Conservation (phyloP, 1,140 invertebrate genomes). For the Drosophila bifasciata region DNA sequence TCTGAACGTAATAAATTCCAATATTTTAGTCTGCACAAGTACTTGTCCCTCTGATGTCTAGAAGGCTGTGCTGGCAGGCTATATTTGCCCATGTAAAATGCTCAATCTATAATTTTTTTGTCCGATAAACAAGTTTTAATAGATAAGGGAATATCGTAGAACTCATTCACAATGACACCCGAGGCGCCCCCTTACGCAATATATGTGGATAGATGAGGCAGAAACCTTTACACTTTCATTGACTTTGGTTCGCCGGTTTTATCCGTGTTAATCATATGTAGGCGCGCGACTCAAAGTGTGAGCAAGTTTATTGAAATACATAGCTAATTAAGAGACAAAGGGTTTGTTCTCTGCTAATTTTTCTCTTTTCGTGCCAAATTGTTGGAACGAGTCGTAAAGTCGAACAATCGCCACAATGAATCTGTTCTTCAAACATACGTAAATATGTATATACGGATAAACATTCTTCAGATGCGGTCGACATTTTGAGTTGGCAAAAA, state of each 20-base stretch:
- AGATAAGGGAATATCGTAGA: no score
- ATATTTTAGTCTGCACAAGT: no score
- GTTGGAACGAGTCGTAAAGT: slow-evolving; percentile 13
- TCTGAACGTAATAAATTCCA: no score
- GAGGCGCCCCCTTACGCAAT: slow-evolving; percentile 25
- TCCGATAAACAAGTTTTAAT: no score
- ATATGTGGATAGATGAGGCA: slow-evolving; percentile 4
- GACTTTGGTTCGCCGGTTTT: slow-evolving; percentile 38
- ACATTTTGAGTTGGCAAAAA: slow-evolving; percentile 35
- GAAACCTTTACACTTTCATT: slow-evolving; percentile 66
- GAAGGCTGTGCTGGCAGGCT: no score
- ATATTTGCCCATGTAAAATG: no score
- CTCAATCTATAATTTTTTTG: no score
- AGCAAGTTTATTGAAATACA: slow-evolving; percentile 32
- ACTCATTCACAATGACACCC: no score
- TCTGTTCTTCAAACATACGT: slow-evolving; percentile 16
- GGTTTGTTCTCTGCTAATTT: slow-evolving; percentile 23
- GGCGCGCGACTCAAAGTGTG: slow-evolving; percentile 44
- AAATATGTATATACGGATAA: slow-evolving; percentile 11
- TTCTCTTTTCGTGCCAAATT: slow-evolving; percentile 13
- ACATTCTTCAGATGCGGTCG: slow-evolving; percentile 39
- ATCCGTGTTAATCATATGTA: slow-evolving; percentile 62
- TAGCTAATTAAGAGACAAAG: slow-evolving; percentile 54
- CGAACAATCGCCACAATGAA: slow-evolving; percentile 37
- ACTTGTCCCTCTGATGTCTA: no score